These are phyloP conservation scores for Zelostemma sp. DNA, from an alignment of 1,140 invertebrate genomes.

Conservation along the genomic window DNA sequence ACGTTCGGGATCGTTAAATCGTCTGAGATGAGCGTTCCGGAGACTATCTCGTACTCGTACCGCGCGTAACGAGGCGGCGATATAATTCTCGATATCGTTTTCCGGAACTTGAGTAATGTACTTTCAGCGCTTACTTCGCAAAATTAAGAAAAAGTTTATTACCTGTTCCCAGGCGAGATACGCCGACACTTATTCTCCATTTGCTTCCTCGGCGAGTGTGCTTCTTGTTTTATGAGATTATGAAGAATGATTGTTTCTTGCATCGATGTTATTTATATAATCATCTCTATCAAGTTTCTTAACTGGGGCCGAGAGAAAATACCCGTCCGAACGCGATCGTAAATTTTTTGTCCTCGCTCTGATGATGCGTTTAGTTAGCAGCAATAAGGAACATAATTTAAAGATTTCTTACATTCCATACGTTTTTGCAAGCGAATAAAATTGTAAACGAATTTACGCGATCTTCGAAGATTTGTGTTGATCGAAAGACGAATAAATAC, in stretches of 20 bases:
- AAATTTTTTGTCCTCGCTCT: too few species aligned
- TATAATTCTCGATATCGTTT: slow-evolving; percentile 41
- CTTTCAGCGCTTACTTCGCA: slow-evolving; percentile 25
- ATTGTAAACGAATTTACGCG: too few species aligned
- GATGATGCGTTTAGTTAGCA: too few species aligned
- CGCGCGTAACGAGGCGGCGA: slow-evolving; percentile 33
- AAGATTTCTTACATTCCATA: too few species aligned
- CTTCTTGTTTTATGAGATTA: neutral
- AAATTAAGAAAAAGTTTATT: slow-evolving; percentile 27
- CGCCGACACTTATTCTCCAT: neutral
- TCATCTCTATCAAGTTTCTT: neutral
- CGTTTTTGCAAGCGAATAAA: too few species aligned
- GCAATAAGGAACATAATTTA: too few species aligned
- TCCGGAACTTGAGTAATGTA: slow-evolving; percentile 36
- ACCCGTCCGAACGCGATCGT: neutral
- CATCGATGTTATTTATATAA: neutral
- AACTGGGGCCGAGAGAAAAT: neutral
- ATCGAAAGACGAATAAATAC: too few species aligned
- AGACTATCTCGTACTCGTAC: slow-evolving; percentile 40
- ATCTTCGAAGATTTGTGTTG: too few species aligned
- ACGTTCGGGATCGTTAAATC: slow-evolving; percentile 51
- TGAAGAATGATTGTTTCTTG: neutral
- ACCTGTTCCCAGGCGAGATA: neutral
- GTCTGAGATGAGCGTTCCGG: slow-evolving; percentile 45
- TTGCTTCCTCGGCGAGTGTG: neutral